These are phyloP conservation scores for Apantesis nais DNA, from an alignment of 2,888 invertebrate species.

Conservation along the genomic window DNA sequence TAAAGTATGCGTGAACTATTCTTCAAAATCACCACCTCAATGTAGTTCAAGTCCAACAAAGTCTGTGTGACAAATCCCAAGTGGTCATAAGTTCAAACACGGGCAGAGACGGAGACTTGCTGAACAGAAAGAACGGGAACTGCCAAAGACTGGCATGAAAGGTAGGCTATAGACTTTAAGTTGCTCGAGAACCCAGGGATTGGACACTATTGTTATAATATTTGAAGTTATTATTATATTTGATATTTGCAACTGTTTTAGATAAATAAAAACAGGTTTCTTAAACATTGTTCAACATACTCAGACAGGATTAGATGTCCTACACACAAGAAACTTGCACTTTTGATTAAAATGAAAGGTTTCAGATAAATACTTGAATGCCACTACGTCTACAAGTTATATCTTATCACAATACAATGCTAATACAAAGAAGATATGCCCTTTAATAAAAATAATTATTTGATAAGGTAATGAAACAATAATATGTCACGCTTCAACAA, in stretches of 20 bases:
- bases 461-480: slow-evolving; percentile 8
- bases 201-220: too few relatives aligned
- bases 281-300: neutral
- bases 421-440: neutral
- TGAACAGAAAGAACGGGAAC: too few relatives aligned
- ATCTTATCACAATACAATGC: slow-evolving; percentile 1
- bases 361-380: neutral
- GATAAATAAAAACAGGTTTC: neutral
- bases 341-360: neutral
- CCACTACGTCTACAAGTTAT: neutral
- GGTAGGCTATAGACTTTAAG: too few relatives aligned
- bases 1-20: too few relatives aligned
- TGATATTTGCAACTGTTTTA: neutral
- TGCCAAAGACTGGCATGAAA: too few relatives aligned
- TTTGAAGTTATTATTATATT: neutral
- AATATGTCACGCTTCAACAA: neutral
- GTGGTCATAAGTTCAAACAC: too few relatives aligned
- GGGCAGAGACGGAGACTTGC: too few relatives aligned
- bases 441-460: neutral
- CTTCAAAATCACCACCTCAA: too few relatives aligned
- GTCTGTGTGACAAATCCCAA: too few relatives aligned
- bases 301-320: neutral
- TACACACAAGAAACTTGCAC: neutral
- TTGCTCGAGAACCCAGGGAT: too few relatives aligned
- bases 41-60: too few relatives aligned